Evolutionary conservation across 2,888 invertebrate species (phyloP), one percentile per base, ranked within the genome.

Genomic region (Ectropis crepuscularia): DNA sequence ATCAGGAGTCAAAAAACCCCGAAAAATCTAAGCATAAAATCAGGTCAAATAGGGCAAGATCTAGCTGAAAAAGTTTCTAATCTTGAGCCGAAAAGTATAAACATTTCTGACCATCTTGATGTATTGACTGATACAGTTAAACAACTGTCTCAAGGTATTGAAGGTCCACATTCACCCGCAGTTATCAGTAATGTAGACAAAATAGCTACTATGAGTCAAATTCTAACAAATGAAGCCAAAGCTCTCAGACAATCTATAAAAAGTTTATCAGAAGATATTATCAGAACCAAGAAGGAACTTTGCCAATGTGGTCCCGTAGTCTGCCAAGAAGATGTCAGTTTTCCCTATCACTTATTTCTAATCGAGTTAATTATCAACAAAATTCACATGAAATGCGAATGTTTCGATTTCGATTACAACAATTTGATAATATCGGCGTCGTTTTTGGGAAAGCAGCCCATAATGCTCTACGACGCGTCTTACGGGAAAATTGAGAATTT

Each of bases 361-460:
- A 82, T 92, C 41, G 92, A 92, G 83, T 76, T 92, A 43, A 86
- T 92, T 45, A 79, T 92, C 43, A 92, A 92, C 73, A 92, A 88
- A 80, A 92, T 92, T 62, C 85, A 89, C 65, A 92, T 92, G 92
- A 92, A 92, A 67, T 92, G 92, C 70, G 92, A 92, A 70, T 92
- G 92, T 74, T 92, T 92, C 67, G 88, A 91, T 65, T 75, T 91
- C 46, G 88, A 89, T 73, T 85, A 78, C 61, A 89, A 89, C 64
- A 91, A 91, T 74, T 80, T 92, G 57, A 86, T 91, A 5, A 90
- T 92, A 66, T 78, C 87, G 10, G 90, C 90, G 37, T 74, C 78
- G 38, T 92, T 92, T 75, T 77, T 92, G 50, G 90, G 89, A 5
- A 92, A 92, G 72, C 80, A 74, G 59, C 92, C 91, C 0, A 85